Conservation (phyloP, 1,140 invertebrate genomes). For the Microvelia longipes region DNA sequence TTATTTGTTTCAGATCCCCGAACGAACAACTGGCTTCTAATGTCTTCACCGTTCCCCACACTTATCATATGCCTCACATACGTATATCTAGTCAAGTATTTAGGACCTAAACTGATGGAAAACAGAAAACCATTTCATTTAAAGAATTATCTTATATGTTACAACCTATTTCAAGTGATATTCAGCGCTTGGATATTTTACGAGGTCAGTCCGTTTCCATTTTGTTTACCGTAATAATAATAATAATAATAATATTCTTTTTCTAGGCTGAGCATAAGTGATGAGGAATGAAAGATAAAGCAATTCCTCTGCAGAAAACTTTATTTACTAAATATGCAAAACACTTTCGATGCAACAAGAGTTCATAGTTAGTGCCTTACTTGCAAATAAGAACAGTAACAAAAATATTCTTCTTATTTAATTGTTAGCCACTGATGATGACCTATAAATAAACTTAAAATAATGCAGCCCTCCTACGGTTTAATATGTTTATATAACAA, state of each 20-base stretch:
- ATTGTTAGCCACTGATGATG: too few relatives aligned
- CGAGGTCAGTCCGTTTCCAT: constrained; percentile 41
- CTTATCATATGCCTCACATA: constrained; percentile 57
- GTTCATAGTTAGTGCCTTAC: too few relatives aligned
- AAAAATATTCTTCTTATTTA: too few relatives aligned
- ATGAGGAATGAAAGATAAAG: neutral
- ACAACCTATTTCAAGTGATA: constrained; percentile 74
- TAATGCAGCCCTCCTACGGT: too few relatives aligned
- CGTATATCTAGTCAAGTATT: constrained; percentile 58
- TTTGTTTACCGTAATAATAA: too few relatives aligned
- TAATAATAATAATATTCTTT: neutral
- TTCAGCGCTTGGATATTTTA: constrained; percentile 71
- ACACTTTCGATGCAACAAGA: too few relatives aligned
- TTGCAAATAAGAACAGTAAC: too few relatives aligned
- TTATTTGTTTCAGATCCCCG: constrained; percentile 46
- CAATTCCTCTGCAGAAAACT: neutral
- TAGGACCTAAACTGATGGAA: constrained; percentile 78
- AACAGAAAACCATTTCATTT: constrained; percentile 75
- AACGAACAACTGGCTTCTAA: constrained; percentile 66
- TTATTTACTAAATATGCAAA: too few relatives aligned
- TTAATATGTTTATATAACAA: too few relatives aligned
- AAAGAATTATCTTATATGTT: constrained; percentile 58
- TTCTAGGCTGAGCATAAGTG: too few relatives aligned
- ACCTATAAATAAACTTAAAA: too few relatives aligned
- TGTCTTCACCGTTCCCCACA: constrained; percentile 68